These are phyloP conservation scores for Acleris cristana DNA, from an alignment of 2,888 invertebrate genomes.

Conservation along the genomic window DNA sequence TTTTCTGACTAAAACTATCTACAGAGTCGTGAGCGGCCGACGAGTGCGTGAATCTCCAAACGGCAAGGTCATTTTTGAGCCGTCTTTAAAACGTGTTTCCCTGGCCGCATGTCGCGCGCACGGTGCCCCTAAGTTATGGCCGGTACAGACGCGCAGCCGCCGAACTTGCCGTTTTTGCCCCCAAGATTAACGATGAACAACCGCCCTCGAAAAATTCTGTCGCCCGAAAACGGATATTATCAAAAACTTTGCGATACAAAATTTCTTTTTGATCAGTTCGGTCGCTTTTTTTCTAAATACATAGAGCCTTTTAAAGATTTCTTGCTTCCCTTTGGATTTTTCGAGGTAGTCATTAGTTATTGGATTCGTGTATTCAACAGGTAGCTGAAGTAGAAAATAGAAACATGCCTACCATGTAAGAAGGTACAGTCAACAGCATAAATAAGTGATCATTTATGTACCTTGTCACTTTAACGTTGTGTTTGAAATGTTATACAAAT, in stretches of 20 bases:
- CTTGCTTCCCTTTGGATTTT: slow-evolving; percentile 41
- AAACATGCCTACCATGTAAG: neutral
- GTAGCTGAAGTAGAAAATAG: slow-evolving; percentile 15
- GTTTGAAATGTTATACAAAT: no score
- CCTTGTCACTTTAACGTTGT: no score
- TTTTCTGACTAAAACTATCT: no score
- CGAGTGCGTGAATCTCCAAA: neutral
- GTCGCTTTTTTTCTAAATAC: slow-evolving; percentile 71
- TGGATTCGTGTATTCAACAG: slow-evolving; percentile 17
- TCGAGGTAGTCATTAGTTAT: slow-evolving; percentile 7
- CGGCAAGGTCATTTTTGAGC: slow-evolving; percentile 35
- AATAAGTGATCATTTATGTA: no score
- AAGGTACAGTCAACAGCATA: no score
- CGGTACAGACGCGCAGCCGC: slow-evolving; percentile 64
- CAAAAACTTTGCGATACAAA: slow-evolving; percentile 73
- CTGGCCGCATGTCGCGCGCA: slow-evolving; percentile 71
- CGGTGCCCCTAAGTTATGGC: slow-evolving; percentile 76
- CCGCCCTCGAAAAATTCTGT: slow-evolving; percentile 77
- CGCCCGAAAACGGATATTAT: slow-evolving; percentile 78
- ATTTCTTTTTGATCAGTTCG: slow-evolving; percentile 71
- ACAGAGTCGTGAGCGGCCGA: no score
- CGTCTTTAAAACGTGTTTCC: slow-evolving; percentile 43
- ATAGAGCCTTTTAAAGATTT: slow-evolving; percentile 53
- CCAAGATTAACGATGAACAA: slow-evolving; percentile 82
- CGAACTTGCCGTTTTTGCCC: slow-evolving; percentile 80